These are phyloP conservation scores for Brenthis ino DNA, from an alignment of 2,888 invertebrate species.

Conservation along the genomic window DNA sequence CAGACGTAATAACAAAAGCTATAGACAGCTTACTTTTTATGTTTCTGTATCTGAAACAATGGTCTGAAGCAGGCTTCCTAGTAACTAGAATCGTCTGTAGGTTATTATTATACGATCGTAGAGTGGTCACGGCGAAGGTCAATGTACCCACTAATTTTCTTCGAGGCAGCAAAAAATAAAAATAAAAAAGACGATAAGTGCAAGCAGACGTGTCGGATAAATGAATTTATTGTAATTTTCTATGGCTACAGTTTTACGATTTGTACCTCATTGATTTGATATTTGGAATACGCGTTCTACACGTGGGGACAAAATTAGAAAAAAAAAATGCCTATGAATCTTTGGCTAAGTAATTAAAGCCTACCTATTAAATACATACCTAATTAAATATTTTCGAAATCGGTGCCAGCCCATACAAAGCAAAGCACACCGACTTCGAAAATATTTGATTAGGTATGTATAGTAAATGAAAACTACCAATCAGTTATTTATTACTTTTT, in stretches of 20 bases:
- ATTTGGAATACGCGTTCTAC: too few species aligned
- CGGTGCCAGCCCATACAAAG: too few species aligned
- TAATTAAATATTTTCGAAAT: too few species aligned
- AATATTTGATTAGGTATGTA: too few species aligned
- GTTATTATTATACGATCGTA: conserved; percentile 47
- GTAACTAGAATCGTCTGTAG: conserved; percentile 22
- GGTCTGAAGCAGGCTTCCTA: conserved; percentile 26
- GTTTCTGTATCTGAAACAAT: conserved; percentile 19
- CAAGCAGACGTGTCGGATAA: conserved; percentile 13
- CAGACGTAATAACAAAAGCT: too few species aligned
- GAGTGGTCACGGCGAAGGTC: conserved; percentile 42
- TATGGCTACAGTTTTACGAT: conserved; percentile 4
- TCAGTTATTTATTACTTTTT: too few species aligned
- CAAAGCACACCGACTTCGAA: too few species aligned
- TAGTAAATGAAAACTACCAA: too few species aligned
- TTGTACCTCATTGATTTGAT: neutral
- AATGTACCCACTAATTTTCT: conserved; percentile 51
- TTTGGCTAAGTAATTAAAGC: too few species aligned
- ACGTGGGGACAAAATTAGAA: too few species aligned
- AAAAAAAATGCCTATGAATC: too few species aligned
- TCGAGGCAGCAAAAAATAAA: conserved; percentile 50
- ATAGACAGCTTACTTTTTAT: conserved; percentile 22
- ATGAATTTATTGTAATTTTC: conserved; percentile 17
- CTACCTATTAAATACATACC: too few species aligned
- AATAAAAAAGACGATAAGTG: conserved; percentile 27